Evolutionary conservation across 2,797 vertebrate species (phyloP).

Genomic region (Tokudaia tokunoshimensis): DNA sequence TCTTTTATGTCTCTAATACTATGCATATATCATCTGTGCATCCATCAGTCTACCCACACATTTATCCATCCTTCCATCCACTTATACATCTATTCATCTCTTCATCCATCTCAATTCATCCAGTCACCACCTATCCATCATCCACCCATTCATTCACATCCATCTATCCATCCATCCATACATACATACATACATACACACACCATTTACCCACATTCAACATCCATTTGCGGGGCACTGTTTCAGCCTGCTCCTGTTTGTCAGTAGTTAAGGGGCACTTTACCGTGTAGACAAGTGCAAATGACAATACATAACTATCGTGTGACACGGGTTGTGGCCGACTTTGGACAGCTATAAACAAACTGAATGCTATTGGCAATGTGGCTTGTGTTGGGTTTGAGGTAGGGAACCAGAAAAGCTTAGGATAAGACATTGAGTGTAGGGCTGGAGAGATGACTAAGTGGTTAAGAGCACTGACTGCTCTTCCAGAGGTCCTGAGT

Average conservation of each 20-base stretch:
- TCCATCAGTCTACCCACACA: background rate
- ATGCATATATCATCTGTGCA: background rate
- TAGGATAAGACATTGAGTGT: background rate
- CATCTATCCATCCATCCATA: background rate
- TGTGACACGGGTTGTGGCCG: background rate
- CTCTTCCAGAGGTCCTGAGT: no score
- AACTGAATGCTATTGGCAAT: background rate
- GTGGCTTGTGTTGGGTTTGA: background rate
- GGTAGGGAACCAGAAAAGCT: background rate
- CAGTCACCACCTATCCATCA: background rate
- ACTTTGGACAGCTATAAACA: background rate
- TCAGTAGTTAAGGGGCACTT: background rate
- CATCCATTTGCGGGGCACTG: background rate
- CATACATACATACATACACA: no score
- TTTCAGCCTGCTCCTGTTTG: background rate
- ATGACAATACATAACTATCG: background rate
- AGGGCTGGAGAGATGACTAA: no score
- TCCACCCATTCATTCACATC: background rate
- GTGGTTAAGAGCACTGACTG: no score
- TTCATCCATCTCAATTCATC: background rate
- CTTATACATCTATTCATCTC: background rate
- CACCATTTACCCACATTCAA: background rate
- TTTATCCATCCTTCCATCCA: background rate
- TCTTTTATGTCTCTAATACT: background rate
- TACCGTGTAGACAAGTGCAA: background rate